These are phyloP conservation scores for Drosophila orena DNA, from an alignment of 1,140 invertebrate species.

Conservation along the genomic window DNA sequence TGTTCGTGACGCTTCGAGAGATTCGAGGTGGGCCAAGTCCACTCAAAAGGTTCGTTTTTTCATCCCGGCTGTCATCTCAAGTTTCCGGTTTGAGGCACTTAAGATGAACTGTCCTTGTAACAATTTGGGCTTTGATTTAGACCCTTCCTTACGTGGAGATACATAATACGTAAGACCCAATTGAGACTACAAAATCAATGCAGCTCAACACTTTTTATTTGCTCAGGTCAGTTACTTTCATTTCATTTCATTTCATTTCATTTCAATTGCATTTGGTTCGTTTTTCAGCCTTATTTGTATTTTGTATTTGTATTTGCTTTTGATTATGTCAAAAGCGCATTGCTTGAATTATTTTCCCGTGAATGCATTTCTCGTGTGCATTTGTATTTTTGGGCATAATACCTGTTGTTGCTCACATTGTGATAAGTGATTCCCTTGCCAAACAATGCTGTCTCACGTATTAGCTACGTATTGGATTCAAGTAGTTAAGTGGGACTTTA, in stretches of 20 bases:
- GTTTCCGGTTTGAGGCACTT: conserved; percentile 26
- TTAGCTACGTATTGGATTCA: not conserved
- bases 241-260: conserved; percentile 16
- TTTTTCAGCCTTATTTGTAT: not conserved
- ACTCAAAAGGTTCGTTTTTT: conserved; percentile 27
- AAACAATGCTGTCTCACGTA: not conserved
- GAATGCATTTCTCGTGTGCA: too few species aligned
- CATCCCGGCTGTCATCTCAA: conserved; percentile 37
- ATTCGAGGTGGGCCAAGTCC: conserved; percentile 42
- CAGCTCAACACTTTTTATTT: conserved; percentile 1
- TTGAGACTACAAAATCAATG: too few species aligned
- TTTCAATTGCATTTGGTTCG: conserved; percentile 8
- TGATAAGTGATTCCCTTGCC: not conserved
- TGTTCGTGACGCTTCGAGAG: conserved; percentile 32
- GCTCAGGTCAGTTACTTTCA: conserved; percentile 20
- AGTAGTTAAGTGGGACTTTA: too few species aligned
- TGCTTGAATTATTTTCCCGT: conserved; percentile 14
- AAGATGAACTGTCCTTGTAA: conserved; percentile 23
- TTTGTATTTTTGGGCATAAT: conserved; percentile 1
- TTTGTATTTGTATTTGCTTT: not conserved
- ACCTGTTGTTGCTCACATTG: conserved; percentile 3
- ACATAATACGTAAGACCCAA: too few species aligned
- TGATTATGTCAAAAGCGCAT: conserved; percentile 11
- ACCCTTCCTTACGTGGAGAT: too few species aligned
- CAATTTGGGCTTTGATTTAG: not conserved